Base-by-base conservation (phyloP, 1,140 invertebrate genomes). In the Solen grandis region DNA sequence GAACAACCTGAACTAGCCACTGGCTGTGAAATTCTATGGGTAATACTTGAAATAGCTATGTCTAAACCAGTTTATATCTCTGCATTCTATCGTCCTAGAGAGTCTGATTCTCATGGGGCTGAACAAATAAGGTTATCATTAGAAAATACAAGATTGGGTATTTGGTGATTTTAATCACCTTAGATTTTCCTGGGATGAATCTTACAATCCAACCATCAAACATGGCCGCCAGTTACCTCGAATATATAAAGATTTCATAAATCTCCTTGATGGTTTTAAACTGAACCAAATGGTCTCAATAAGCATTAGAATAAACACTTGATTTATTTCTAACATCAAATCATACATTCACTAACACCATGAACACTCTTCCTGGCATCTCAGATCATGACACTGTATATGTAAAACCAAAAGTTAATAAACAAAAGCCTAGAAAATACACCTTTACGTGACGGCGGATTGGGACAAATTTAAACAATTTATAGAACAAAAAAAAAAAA, bases 311-410 rank as follows among this genome's bases (percentile, higher is more conserved):
- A 19, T 55, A 55, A n/a, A 55, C 27, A 55, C n/a, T 55, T n/a
- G n/a, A n/a, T 22, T 27, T n/a, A 5, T 55, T 55, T 19, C n/a
- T 19, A 5, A 62, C 59, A 25, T 62, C 59, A 62, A 54, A 54
- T 25, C 52, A 54, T 54, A 54, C 52, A 54, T 25, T 54, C 52
- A 54, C 52, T 22, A 54, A 54, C 27, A 54, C 1, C 27, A 54
- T 54, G n/a, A 19, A 25, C 27, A 54, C 52, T 54, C 52, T 1
- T 54, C 52, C 52, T 54, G 52, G 52, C n/a, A 54, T 54, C n/a
- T 54, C 52, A 54, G 52, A 54, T 25, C 52, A 54, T 62, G 59
- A 62, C 19, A 25, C 31, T 62, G 59, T 62, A 62, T n/a, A 31
- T 55, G 4, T 54, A 54, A 54, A 54, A 54, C 19, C 52, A 22